Conservation (phyloP, 2,113 vertebrate genomes). For the Dasyprocta punctata region DNA sequence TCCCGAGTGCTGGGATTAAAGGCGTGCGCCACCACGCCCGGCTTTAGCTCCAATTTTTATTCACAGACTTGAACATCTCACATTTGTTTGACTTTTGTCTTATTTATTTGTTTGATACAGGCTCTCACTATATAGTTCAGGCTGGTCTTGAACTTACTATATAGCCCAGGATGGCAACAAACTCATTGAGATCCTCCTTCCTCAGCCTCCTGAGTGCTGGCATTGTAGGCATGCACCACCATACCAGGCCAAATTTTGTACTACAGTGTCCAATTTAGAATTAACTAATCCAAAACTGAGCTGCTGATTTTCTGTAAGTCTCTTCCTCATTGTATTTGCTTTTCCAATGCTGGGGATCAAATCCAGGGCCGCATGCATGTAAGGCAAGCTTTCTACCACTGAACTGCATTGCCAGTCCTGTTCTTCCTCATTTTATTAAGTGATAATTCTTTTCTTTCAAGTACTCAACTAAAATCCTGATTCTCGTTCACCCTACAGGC, state of each 20-base stretch:
- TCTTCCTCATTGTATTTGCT: background rate
- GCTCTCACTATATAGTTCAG: background rate
- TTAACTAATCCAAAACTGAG: background rate
- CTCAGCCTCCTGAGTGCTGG: background rate
- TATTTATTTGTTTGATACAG: background rate
- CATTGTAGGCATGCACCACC: background rate
- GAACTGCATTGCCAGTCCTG: background rate
- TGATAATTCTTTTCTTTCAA: conserved; percentile 46
- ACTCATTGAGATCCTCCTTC: background rate
- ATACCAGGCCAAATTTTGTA: background rate
- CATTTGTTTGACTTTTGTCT: background rate
- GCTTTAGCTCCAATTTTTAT: background rate
- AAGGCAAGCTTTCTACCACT: background rate
- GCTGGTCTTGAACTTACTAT: background rate
- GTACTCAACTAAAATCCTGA: background rate
- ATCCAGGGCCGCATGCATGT: background rate
- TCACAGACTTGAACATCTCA: background rate
- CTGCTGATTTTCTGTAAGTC: background rate
- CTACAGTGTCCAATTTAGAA: too few species aligned
- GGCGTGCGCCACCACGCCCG: too few species aligned
- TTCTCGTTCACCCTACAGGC: conserved; percentile 85
- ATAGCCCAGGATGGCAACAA: background rate
- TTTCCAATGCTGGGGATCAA: background rate
- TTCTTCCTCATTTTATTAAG: conserved; percentile 52
- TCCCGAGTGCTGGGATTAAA: too few species aligned